Base-by-base conservation (phyloP, 2,888 invertebrate species). In the Apodemia duryi region DNA sequence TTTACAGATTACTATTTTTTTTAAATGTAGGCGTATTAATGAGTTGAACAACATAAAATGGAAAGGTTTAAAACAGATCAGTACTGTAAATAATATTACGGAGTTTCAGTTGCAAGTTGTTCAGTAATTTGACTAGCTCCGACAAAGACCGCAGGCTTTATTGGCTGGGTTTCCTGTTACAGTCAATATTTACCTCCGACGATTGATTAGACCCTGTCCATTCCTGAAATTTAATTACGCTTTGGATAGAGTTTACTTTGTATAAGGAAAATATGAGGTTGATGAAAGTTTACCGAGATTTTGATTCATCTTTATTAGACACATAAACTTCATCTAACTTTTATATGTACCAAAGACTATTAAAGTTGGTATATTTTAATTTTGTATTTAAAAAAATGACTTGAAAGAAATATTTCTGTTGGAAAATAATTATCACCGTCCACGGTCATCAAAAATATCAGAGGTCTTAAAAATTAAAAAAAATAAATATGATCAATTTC, bases 111-210 rank as follows among this genome's bases (percentile, higher is more conserved):
- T 6, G 6, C n/a, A 35, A 57, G 32, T 57, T 32, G 32, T 32
- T 11, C 29, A 57, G 32, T 57, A 13, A 57, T 57, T 32, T 32
- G 32, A 57, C 57, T 57, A 57, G 57, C 57, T 63, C 49, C 10
- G 13, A 29, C 66, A 35, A 63, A 52, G 61, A 66, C 60, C 63
- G 63, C 65, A 13, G 11, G 46, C 66, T 62, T 67, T 70, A 70
- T 69, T 70, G 69, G 66, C 65, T 65, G 61, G 69, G 64, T 65
- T 70, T 69, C 70, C 69, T 65, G 69, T 69, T 65, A 66, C 66
- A 64, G 65, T 66, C 70, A 70, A 70, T 70, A 70, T 70, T 70
- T 70, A 70, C 69, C 54, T 57, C 67, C 64, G 65, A 67, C 69
- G 63, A 69, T 69, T 70, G 69, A 70, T 67, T 69, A 67, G 67